phyloP scores from a whole-genome alignment of 2,113 vertebrate genomes.

The Oncorhynchus masou region DNA sequence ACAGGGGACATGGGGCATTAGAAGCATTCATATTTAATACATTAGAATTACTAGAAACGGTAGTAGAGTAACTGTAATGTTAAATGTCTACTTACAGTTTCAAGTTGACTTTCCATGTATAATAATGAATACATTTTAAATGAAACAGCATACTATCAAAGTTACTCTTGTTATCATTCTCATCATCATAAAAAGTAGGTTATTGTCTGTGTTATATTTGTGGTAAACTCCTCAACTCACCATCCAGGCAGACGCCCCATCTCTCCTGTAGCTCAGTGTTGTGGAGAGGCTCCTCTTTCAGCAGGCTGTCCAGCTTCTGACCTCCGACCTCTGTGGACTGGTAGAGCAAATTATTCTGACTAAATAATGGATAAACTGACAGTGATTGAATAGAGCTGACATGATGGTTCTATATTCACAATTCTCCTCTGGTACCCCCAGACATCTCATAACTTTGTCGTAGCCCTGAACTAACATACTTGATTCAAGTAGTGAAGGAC shows the following conservation, averaged over 20 bases:
- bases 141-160: too few species aligned
- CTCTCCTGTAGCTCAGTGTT: conserved; percentile 41
- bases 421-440: too few species aligned
- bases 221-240: conserved; percentile 44
- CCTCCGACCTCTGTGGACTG: conserved; percentile 45
- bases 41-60: background rate
- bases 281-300: conserved; percentile 65
- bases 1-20: background rate
- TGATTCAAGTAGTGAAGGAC: too few species aligned
- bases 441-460: too few species aligned
- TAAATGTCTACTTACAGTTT: background rate
- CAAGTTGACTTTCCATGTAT: background rate
- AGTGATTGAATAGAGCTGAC: too few species aligned
- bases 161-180: too few species aligned
- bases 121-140: too few species aligned
- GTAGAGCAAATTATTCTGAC: background rate
- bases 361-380: too few species aligned
- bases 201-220: too few species aligned
- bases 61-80: background rate
- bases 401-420: too few species aligned
- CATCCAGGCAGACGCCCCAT: conserved; percentile 63
- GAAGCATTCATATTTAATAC: background rate
- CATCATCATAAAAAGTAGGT: too few species aligned
- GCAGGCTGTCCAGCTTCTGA: conserved; percentile 53
- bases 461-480: too few species aligned